These are phyloP conservation scores for Hypothenemus hampei DNA, from an alignment of 1,140 invertebrate genomes.

Conservation along the genomic window DNA sequence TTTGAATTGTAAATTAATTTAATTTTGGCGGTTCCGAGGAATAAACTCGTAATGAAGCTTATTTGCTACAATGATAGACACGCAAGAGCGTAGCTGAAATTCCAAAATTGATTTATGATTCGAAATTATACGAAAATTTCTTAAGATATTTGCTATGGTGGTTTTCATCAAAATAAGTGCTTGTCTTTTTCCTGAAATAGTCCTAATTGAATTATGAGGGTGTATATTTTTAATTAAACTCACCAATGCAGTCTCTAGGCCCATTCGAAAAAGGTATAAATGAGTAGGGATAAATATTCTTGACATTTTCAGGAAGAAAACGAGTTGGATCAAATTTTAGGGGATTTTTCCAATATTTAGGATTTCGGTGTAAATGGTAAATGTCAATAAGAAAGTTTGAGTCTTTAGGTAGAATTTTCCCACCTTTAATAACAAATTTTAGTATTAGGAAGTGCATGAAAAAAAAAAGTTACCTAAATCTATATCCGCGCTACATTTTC, in stretches of 20 bases:
- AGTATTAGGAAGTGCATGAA: not conserved
- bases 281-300: slow-evolving; percentile 45
- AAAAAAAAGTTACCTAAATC: not conserved
- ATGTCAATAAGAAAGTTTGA: slow-evolving; percentile 7
- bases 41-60: too few relatives aligned
- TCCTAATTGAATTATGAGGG: not conserved
- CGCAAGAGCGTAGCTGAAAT: too few relatives aligned
- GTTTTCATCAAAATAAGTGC: not conserved
- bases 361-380: slow-evolving; percentile 17
- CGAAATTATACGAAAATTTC: not conserved
- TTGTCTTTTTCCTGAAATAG: not conserved
- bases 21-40: too few relatives aligned
- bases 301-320: slow-evolving; percentile 53
- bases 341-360: slow-evolving; percentile 46
- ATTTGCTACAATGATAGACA: too few relatives aligned
- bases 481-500: not conserved
- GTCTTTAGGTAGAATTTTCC: slow-evolving; percentile 17
- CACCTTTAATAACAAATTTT: not conserved
- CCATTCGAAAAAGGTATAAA: slow-evolving; percentile 64
- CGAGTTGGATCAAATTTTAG: slow-evolving; percentile 60
- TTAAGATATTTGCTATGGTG: not conserved
- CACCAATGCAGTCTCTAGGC: slow-evolving; percentile 57
- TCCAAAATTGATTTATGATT: not conserved
- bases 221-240: not conserved
- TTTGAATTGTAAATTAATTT: too few relatives aligned